These are phyloP conservation scores for Chlamydotis undulata DNA, from an alignment of 2,113 vertebrate genomes.

Conservation along the genomic window DNA sequence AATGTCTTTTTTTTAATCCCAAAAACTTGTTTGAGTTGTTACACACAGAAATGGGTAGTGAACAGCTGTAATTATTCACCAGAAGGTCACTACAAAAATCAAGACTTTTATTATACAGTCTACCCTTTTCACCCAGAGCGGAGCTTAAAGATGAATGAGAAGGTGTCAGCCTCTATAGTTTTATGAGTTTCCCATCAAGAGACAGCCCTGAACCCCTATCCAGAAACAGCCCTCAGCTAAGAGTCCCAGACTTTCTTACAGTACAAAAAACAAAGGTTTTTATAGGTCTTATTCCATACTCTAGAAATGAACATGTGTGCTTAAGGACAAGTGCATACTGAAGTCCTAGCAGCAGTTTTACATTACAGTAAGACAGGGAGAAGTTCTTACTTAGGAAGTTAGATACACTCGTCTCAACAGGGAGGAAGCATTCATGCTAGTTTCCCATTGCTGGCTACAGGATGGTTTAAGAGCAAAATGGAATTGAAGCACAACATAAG, in stretches of 20 bases:
- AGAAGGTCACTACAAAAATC: background rate
- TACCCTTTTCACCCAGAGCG: background rate
- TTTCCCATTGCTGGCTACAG: background rate
- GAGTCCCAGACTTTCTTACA: background rate
- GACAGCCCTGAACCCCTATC: background rate
- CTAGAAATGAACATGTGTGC: background rate
- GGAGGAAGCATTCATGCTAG: background rate
- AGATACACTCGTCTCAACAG: background rate
- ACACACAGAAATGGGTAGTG: background rate
- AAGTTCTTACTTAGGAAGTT: background rate
- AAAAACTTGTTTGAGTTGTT: background rate
- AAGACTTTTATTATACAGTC: background rate
- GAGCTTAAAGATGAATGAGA: conserved; percentile 13
- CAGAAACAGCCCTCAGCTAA: background rate
- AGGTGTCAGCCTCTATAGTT: background rate
- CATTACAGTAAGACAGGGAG: background rate
- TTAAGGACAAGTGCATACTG: background rate
- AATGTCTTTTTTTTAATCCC: background rate
- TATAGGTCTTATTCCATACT: background rate
- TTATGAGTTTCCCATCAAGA: background rate
- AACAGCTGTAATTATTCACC: background rate
- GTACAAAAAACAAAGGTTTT: background rate
- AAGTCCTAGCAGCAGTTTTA: background rate
- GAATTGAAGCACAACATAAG: background rate
- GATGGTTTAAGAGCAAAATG: background rate